Percentiles rank a stretch among this genome's conserved stretches.
phyloP scores from a whole-genome alignment of 2,888 invertebrate genomes.

The Agrilus cyanescens region DNA sequence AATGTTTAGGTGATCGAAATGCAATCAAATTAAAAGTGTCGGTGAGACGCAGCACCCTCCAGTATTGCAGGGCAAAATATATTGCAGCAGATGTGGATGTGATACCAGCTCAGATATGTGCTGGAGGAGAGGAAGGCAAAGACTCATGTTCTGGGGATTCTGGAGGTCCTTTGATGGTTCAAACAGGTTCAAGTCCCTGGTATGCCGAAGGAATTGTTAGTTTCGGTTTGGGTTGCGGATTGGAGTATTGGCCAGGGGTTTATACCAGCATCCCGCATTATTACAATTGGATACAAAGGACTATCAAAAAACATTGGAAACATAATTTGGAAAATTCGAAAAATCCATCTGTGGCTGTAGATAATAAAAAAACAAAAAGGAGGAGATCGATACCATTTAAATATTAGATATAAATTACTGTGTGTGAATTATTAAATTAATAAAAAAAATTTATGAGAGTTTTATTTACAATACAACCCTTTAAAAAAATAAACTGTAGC shows the following conservation, averaged over 20 bases:
- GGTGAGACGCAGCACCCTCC: conserved; percentile 43
- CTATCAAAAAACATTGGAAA: conserved; percentile 15
- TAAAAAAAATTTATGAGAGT: no score
- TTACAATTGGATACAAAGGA: conserved; percentile 46
- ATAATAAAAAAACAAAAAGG: conserved; percentile 2
- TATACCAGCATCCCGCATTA: conserved; percentile 53
- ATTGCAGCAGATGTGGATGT: conserved; percentile 37
- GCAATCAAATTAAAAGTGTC: conserved; percentile 49
- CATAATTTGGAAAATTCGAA: conserved; percentile 5
- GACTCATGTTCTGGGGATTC: conserved; percentile 73
- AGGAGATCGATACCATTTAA: neutral
- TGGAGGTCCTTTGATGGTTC: conserved; percentile 64
- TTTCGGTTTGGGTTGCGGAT: conserved; percentile 56
- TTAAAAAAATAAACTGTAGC: no score
- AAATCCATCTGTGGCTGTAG: conserved; percentile 5
- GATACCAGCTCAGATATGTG: conserved; percentile 52
- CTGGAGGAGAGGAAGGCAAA: conserved; percentile 54
- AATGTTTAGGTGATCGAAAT: conserved; percentile 23
- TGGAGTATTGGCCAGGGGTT: conserved; percentile 55
- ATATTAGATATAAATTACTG: no score
- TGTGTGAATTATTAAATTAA: no score
- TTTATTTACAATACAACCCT: no score
- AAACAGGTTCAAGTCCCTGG: conserved; percentile 36
- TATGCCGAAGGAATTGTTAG: conserved; percentile 55
- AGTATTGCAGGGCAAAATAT: conserved; percentile 43